Percentiles rank a stretch among this genome's conserved stretches.
phyloP scores from a whole-genome alignment of 1,140 invertebrate species.

The Phenacoccus solenopsis region DNA sequence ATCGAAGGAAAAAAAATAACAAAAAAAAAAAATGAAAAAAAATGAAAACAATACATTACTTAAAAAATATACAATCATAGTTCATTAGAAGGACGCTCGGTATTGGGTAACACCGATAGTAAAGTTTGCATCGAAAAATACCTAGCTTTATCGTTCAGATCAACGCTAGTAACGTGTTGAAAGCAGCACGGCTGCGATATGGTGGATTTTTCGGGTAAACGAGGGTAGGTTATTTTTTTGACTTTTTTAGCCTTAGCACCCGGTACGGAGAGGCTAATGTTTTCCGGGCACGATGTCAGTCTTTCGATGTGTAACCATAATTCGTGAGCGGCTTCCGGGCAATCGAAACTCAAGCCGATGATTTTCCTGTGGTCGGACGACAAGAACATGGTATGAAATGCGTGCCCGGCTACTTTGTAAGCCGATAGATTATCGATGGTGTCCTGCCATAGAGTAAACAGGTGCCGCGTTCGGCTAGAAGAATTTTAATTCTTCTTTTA shows the following conservation, averaged over 20 bases:
- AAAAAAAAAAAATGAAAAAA: not conserved
- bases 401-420: constrained; percentile 44
- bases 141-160: constrained; percentile 48
- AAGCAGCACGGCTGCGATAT: constrained; percentile 80
- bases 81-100: not conserved
- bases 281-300: constrained; percentile 62
- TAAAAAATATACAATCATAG: not conserved
- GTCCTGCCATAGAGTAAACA: constrained; percentile 73
- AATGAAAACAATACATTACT: not conserved
- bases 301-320: constrained; percentile 54
- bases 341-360: constrained; percentile 51
- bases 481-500: constrained; percentile 57
- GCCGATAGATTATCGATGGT: constrained; percentile 59
- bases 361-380: constrained; percentile 51
- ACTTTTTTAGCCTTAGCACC: constrained; percentile 44
- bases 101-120: constrained; percentile 33
- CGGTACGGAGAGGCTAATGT: constrained; percentile 58
- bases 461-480: constrained; percentile 68
- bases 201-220: constrained; percentile 60
- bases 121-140: constrained; percentile 54
- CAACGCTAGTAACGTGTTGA: constrained; percentile 70
- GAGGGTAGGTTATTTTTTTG: constrained; percentile 36
- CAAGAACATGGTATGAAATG: constrained; percentile 72
- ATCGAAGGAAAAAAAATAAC: not conserved
- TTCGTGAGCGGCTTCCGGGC: constrained; percentile 53